phyloP scores from a whole-genome alignment of 2,797 vertebrate species.

The Craterocephalus amniculus region DNA sequence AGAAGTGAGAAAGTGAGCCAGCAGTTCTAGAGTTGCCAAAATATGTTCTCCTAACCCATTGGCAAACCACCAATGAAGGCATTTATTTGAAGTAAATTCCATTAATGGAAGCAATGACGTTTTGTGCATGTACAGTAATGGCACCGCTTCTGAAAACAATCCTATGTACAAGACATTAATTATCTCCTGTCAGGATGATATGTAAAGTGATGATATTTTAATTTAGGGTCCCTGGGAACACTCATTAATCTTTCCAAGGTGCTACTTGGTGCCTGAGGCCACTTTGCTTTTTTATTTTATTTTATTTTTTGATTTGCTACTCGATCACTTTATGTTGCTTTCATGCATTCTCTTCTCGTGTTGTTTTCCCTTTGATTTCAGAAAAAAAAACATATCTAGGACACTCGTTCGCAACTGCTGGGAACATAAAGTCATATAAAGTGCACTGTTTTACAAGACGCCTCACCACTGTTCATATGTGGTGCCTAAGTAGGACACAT shows the following conservation, averaged over 20 bases:
- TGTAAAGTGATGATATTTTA: constrained; percentile 69
- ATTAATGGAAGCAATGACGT: constrained; percentile 53
- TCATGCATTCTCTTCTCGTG: constrained; percentile 14
- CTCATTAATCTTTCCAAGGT: constrained; percentile 74
- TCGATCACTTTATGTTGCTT: constrained; percentile 19
- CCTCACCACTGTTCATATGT: constrained; percentile 13
- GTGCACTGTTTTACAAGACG: constrained; percentile 29
- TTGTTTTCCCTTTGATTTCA: constrained; percentile 27
- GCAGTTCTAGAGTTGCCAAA: constrained; percentile 52
- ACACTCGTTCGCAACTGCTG: constrained; percentile 1
- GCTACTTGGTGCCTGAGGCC: constrained; percentile 36
- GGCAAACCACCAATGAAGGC: constrained; percentile 44
- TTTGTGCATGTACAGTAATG: constrained; percentile 52
- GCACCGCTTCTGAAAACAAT: constrained; percentile 54
- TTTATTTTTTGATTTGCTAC: constrained; percentile 40
- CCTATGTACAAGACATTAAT: constrained; percentile 63
- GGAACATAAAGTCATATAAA: constrained; percentile 6
- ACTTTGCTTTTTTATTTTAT: constrained; percentile 45
- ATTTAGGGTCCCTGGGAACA: constrained; percentile 56
- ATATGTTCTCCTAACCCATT: constrained; percentile 53
- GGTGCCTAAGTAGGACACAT: constrained; percentile 59
- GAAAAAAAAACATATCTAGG: constrained; percentile 22
- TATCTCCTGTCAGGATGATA: constrained; percentile 60
- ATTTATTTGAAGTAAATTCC: constrained; percentile 43
- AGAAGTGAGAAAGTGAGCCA: constrained; percentile 56